These are phyloP conservation scores for Corticium candelabrum DNA, from an alignment of 37 sponge, comb jelly and placozoan species.

Conservation along the genomic window DNA sequence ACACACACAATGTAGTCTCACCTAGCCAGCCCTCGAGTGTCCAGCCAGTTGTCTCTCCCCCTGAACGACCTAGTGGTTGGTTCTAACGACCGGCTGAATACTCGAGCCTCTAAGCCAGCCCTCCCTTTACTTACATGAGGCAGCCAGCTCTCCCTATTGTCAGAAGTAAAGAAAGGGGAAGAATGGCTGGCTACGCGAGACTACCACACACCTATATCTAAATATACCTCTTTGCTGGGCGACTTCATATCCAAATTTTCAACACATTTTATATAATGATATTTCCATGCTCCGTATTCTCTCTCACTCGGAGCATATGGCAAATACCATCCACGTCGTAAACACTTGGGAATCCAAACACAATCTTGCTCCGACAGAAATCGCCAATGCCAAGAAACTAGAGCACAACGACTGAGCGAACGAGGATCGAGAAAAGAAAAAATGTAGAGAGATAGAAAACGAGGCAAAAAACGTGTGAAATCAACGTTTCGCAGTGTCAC, in stretches of 20 bases:
- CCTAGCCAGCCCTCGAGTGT: too few relatives aligned
- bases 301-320: slow-evolving; percentile 24
- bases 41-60: too few relatives aligned
- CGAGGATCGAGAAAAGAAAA: slow-evolving; percentile 17
- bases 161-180: too few relatives aligned
- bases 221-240: slow-evolving; percentile 7
- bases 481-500: not conserved
- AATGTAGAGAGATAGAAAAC: slow-evolving; percentile 12
- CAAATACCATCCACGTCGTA: slow-evolving; percentile 33
- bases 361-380: slow-evolving; percentile 30
- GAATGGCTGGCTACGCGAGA: too few relatives aligned
- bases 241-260: not conserved
- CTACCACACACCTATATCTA: too few relatives aligned
- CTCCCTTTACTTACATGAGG: too few relatives aligned
- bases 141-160: too few relatives aligned
- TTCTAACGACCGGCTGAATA: too few relatives aligned
- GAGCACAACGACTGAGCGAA: slow-evolving; percentile 2
- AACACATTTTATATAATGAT: slow-evolving; percentile 22
- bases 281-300: slow-evolving; percentile 36
- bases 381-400: slow-evolving; percentile 28
- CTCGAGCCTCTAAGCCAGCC: too few relatives aligned
- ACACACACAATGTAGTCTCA: not conserved
- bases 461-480: slow-evolving; percentile 13
- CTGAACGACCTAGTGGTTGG: too few relatives aligned
- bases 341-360: slow-evolving; percentile 27